Base-by-base conservation (phyloP, 2,888 invertebrate species). In the Epinotia nisella region DNA sequence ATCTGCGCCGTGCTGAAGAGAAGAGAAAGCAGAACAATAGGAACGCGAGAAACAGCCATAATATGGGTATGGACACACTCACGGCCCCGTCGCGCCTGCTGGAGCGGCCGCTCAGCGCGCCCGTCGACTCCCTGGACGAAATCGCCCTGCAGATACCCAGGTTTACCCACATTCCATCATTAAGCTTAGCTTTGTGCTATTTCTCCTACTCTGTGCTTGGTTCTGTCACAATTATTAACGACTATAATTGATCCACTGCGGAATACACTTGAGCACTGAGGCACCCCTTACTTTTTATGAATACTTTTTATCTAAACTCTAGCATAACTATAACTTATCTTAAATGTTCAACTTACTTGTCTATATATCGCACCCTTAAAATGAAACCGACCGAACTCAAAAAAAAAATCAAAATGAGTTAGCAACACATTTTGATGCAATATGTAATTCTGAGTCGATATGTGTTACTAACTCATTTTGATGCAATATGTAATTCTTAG, bases 111-210 rank as follows among this genome's bases (percentile, higher is more conserved):
- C 97, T 97, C 78, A 95, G 97, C 88, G 96, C 96, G 83, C 97
- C 98, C 61, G 95, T 97, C 81, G 98, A 98, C 94, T 97, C 97
- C 87, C 95, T 98, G 87, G 98, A 98, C 91, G 98, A 98, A 93
- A 97, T 98, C 89, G 98, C 98, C 77, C 95, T 97, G 83, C 97
- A 97, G 90, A 98, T 98, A 93, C 98, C 98, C 91, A 98, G 98
- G 98, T 98, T 90, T 82, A 83, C 56, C 80, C 76, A 76, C 21
- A 70, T 76, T 78, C 74, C 79, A 79, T 77, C 71, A 76, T 77
- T 78, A 75, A 71, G 79, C 80, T 82, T 83, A 81, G 80, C 81
- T 83, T 81, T 82, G 60, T 77, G 70, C 71, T 68, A 53, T 56
- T 11, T 74, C 45, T 72, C 45, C 19, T 51, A 51, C 39, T 65